phyloP scores from a whole-genome alignment of 2,888 invertebrate genomes.

The Steinernema hermaphroditum region DNA sequence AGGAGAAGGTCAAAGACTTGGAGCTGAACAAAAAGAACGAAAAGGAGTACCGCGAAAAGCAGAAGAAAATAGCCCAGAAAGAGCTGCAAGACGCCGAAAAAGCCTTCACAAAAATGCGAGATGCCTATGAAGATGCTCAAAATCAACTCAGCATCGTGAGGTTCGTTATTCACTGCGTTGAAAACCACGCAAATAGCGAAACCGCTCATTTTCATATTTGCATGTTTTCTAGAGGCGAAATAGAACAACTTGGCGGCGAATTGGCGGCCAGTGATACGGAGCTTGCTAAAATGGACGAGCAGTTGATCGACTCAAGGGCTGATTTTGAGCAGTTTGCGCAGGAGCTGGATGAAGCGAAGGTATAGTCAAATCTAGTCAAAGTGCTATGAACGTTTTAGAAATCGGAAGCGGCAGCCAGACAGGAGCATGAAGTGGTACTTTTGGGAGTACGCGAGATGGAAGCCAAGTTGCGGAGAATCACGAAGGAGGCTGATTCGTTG shows the following conservation, averaged over 20 bases:
- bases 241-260: slow-evolving; percentile 19
- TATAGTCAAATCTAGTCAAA: no score
- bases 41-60: slow-evolving; percentile 42
- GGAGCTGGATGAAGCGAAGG: slow-evolving; percentile 33
- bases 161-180: no score
- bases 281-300: slow-evolving; percentile 35
- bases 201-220: neutral
- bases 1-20: slow-evolving; percentile 34
- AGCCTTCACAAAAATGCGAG: slow-evolving; percentile 34
- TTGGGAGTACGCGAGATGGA: slow-evolving; percentile 35
- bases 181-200: no score
- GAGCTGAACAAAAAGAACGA: slow-evolving; percentile 36
- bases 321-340: slow-evolving; percentile 27
- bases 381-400: no score
- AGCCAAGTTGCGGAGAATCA: slow-evolving; percentile 28
- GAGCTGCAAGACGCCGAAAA: slow-evolving; percentile 43
- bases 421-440: slow-evolving; percentile 23
- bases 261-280: slow-evolving; percentile 35
- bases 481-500: slow-evolving; percentile 33
- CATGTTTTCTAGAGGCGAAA: neutral
- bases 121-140: slow-evolving; percentile 33
- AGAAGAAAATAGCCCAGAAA: slow-evolving; percentile 46
- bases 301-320: neutral
- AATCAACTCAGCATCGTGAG: slow-evolving; percentile 28
- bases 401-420: slow-evolving; percentile 4